Evolutionary conservation across 2,888 invertebrate genomes (phyloP).

Genomic region (Parnassius apollo): DNA sequence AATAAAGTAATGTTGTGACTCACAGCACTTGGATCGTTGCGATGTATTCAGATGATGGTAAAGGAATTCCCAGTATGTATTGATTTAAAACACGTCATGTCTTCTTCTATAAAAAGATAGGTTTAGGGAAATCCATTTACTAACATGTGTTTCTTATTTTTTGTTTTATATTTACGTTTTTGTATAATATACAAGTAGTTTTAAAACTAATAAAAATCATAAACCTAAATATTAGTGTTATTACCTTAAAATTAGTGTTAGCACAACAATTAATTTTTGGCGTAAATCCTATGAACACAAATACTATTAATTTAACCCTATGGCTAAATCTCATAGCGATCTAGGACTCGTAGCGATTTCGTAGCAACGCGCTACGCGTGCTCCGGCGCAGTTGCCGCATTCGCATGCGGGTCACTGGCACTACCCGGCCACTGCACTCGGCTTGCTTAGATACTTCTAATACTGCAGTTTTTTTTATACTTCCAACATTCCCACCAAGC

Average conservation of each 20-base stretch:
- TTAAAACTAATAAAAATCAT: too few relatives aligned
- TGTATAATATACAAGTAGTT: too few relatives aligned
- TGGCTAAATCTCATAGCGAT: constrained; percentile 17
- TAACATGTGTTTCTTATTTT: not conserved
- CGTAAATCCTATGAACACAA: too few relatives aligned
- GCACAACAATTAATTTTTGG: too few relatives aligned
- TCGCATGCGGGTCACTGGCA: constrained; percentile 73
- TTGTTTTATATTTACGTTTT: too few relatives aligned
- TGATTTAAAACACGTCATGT: constrained; percentile 53
- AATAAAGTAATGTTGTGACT: constrained; percentile 4
- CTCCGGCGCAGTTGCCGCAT: constrained; percentile 32
- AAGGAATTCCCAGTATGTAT: constrained; percentile 52
- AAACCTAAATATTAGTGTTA: too few relatives aligned
- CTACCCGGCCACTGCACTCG: constrained; percentile 74
- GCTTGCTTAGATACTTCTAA: constrained; percentile 78
- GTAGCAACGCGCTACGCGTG: constrained; percentile 60
- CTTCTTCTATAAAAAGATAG: constrained; percentile 36
- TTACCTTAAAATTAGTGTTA: too few relatives aligned
- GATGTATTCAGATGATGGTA: constrained; percentile 31
- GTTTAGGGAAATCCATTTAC: constrained; percentile 38
- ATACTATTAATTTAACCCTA: not conserved
- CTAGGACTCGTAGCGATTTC: constrained; percentile 52
- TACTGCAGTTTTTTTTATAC: constrained; percentile 73
- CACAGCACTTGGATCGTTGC: constrained; percentile 36
- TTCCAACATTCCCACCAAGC: constrained; percentile 67